Evolutionary conservation across 2,113 vertebrate species (phyloP).

Genomic region (Rattus norvegicus): DNA sequence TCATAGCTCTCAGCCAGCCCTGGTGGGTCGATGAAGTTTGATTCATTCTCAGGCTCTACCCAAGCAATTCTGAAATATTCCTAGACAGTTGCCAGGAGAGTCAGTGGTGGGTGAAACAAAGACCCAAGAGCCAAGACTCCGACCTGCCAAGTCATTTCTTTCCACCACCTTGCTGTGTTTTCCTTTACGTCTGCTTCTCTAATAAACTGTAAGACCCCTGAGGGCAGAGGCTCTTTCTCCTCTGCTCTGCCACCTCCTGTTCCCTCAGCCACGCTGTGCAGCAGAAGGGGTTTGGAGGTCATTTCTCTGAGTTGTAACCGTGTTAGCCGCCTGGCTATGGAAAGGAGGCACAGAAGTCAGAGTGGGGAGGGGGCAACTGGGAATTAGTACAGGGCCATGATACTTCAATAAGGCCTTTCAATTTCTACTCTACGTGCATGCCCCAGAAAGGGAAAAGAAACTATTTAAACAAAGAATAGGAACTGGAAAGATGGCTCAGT

Average conservation of each 20-base stretch:
- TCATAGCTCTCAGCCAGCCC: slow-evolving; percentile 46
- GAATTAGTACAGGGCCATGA: neutral
- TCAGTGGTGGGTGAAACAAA: slow-evolving; percentile 72
- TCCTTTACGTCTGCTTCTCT: slow-evolving; percentile 29
- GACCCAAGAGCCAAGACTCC: slow-evolving; percentile 58
- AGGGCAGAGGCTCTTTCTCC: neutral
- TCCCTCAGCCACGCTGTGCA: neutral
- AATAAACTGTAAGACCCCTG: slow-evolving; percentile 25
- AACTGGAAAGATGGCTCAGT: neutral
- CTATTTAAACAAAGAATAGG: neutral
- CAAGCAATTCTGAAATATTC: slow-evolving; percentile 79
- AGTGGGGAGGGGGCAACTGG: neutral
- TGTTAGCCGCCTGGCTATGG: neutral
- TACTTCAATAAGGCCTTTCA: neutral
- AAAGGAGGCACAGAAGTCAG: neutral
- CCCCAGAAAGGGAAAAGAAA: neutral
- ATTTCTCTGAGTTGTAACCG: neutral
- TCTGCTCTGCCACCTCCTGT: neutral
- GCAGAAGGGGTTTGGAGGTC: neutral
- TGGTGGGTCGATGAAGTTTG: slow-evolving; percentile 70
- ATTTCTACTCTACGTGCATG: neutral
- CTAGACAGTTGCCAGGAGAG: slow-evolving; percentile 80
- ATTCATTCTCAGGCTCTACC: slow-evolving; percentile 74
- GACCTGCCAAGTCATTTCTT: slow-evolving; percentile 38
- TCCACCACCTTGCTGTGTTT: neutral